Conservation (phyloP, 2,113 vertebrate genomes). For the Cryptotis parvus region DNA sequence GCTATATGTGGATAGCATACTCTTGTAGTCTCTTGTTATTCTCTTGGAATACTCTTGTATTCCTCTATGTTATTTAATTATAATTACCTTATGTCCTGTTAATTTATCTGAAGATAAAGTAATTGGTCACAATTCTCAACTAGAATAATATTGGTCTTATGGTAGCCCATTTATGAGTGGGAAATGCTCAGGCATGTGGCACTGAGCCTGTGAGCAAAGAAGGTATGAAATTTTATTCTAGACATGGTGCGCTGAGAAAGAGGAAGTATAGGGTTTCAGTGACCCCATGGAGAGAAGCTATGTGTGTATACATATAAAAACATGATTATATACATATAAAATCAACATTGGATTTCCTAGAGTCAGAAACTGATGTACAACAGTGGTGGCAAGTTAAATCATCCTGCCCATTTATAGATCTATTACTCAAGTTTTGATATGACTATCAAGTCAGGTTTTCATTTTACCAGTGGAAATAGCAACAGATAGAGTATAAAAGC, state of each 20-base stretch:
- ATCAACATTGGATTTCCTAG: conserved; percentile 20
- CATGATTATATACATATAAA: background rate
- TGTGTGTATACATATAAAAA: no score
- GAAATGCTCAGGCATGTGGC: conserved; percentile 3
- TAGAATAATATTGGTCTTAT: conserved; percentile 44
- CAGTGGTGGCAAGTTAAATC: background rate
- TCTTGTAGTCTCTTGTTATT: no score
- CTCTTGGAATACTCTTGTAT: no score
- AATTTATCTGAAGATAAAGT: conserved; percentile 47
- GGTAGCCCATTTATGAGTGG: conserved; percentile 48
- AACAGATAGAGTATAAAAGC: no score
- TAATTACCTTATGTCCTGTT: conserved; percentile 21
- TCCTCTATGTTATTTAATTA: conserved; percentile 65
- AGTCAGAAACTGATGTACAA: background rate
- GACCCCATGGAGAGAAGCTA: conserved; percentile 45
- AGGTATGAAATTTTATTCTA: background rate
- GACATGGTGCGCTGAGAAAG: conserved; percentile 57
- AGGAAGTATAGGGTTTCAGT: conserved; percentile 42
- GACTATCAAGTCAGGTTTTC: background rate
- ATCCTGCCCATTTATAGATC: background rate
- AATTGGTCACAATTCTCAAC: background rate
- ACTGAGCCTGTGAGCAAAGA: background rate
- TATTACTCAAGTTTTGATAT: background rate
- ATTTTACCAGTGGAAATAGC: background rate
- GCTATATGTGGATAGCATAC: no score